Conservation (phyloP, 2,113 vertebrate genomes). For the Ptilonorhynchus violaceus region DNA sequence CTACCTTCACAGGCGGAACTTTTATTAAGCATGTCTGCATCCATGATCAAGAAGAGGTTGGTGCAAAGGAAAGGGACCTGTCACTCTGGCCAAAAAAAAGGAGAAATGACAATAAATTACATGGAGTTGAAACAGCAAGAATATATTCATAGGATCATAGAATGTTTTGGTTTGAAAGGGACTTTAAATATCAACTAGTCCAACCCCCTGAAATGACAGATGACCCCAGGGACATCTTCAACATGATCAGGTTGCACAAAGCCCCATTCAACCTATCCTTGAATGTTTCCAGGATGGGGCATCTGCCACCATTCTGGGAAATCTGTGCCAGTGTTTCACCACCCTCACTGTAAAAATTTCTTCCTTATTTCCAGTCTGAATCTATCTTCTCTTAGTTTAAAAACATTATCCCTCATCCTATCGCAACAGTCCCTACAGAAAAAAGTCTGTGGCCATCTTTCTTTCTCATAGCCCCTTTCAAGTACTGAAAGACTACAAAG, state of each 20-base stretch:
- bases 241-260: not conserved
- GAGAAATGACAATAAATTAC: not conserved
- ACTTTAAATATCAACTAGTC: not conserved
- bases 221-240: not conserved
- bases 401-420: not conserved
- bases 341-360: not conserved
- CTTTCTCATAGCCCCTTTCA: not conserved
- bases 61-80: not conserved
- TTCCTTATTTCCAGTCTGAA: not conserved
- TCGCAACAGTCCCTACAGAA: not conserved
- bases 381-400: not conserved
- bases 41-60: not conserved
- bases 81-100: accelerated
- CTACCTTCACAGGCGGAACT: not conserved
- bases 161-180: not conserved
- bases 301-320: not conserved
- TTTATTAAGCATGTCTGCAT: accelerated
- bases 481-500: not conserved
- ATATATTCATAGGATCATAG: not conserved
- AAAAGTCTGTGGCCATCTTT: not conserved
- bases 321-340: not conserved
- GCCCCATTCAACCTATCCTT: accelerated
- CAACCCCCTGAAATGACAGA: not conserved
- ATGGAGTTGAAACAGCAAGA: not conserved
- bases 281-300: not conserved